phyloP scores from a whole-genome alignment of 2,797 vertebrate species.

The Sebastes reedi region DNA sequence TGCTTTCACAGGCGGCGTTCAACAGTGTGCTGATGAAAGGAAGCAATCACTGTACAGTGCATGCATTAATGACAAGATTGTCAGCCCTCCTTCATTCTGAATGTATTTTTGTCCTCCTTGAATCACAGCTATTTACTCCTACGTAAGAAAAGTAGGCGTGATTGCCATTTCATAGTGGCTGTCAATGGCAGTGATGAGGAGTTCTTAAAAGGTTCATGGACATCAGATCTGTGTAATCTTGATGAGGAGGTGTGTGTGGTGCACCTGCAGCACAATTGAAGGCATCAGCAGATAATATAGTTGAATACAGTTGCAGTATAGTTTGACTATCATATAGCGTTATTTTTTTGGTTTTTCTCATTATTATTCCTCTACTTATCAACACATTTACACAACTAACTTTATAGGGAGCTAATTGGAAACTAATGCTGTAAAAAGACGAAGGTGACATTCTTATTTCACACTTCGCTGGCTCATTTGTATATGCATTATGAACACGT shows the following conservation, averaged over 20 bases:
- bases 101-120: slow-evolving; percentile 32
- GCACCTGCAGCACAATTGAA: slow-evolving; percentile 22
- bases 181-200: slow-evolving; percentile 36
- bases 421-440: not conserved
- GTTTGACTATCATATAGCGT: not conserved
- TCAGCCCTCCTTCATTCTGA: slow-evolving; percentile 24
- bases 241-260: not conserved
- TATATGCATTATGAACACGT: not conserved
- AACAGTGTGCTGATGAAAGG: slow-evolving; percentile 56
- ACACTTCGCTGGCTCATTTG: not conserved
- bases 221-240: not conserved
- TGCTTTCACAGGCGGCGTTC: slow-evolving; percentile 24
- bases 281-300: not conserved
- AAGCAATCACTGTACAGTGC: slow-evolving; percentile 50
- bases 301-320: not conserved
- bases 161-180: slow-evolving; percentile 21
- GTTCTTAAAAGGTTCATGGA: slow-evolving; percentile 28
- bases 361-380: not conserved
- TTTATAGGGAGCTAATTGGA: not conserved
- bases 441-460: not conserved
- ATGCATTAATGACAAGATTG: slow-evolving; percentile 44
- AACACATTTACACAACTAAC: not conserved
- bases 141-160: slow-evolving; percentile 16
- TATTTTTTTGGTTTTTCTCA: not conserved
- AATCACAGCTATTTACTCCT: slow-evolving; percentile 47